These are phyloP conservation scores for Drosophila greeni DNA, from an alignment of 2,888 invertebrate genomes.

Conservation along the genomic window DNA sequence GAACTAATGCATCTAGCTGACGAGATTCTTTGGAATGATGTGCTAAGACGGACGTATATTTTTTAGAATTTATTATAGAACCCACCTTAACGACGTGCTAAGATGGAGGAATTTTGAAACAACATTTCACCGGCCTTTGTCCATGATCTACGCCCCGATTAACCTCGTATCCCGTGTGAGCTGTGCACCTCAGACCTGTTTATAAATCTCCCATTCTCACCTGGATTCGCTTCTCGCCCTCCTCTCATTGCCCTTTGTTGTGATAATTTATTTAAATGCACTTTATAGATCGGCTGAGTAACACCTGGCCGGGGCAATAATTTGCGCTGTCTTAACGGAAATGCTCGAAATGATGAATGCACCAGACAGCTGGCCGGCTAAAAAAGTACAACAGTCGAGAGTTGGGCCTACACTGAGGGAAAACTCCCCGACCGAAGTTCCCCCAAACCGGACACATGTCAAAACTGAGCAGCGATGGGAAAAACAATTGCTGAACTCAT, in stretches of 20 bases:
- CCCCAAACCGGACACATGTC: constrained; percentile 50
- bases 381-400: constrained; percentile 16
- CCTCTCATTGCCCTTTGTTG: constrained; percentile 46
- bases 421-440: neutral
- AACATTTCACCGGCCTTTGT: neutral
- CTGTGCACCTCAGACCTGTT: constrained; percentile 18
- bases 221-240: constrained; percentile 10
- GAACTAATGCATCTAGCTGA: constrained; percentile 17
- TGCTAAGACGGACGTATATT: constrained; percentile 3
- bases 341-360: constrained; percentile 37
- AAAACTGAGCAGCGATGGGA: constrained; percentile 43
- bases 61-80: constrained; percentile 9
- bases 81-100: neutral
- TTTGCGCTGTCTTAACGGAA: constrained; percentile 41
- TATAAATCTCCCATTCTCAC: constrained; percentile 39
- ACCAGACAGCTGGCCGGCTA: constrained; percentile 38
- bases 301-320: constrained; percentile 57
- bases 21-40: constrained; percentile 3
- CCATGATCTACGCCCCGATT: constrained; percentile 16
- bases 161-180: constrained; percentile 1
- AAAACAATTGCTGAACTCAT: constrained; percentile 59
- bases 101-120: neutral
- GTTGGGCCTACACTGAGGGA: constrained; percentile 19
- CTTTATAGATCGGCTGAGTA: constrained; percentile 49
- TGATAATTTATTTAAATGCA: constrained; percentile 65